Percentiles rank a stretch among this genome's conserved stretches.
phyloP scores from a whole-genome alignment of 1,140 invertebrate species.

The Brachionus rotundiformis region DNA sequence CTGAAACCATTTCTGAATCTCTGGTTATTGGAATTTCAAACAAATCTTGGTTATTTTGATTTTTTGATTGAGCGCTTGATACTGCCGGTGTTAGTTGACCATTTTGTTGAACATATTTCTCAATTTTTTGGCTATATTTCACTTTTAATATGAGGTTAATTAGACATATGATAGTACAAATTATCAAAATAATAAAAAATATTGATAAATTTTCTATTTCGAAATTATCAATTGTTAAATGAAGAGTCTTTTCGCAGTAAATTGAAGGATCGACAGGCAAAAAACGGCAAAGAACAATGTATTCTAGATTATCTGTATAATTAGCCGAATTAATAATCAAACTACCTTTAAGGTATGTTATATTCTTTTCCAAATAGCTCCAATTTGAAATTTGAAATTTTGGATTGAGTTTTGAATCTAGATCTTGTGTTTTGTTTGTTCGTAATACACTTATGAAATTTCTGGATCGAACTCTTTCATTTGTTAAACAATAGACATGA shows the following conservation, averaged over 20 bases:
- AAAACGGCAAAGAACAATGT: constrained; percentile 7
- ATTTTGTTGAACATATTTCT: background rate
- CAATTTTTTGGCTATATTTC: background rate
- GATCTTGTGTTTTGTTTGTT: background rate
- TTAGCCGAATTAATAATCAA: constrained; percentile 14
- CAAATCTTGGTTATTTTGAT: background rate
- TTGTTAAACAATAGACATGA: constrained; percentile 19
- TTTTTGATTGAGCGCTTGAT: background rate
- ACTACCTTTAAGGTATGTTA: constrained; percentile 7
- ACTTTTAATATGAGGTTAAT: background rate
- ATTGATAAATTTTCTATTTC: background rate
- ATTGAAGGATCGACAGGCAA: background rate
- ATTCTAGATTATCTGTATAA: background rate
- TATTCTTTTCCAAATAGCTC: constrained; percentile 1
- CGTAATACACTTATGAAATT: constrained; percentile 30
- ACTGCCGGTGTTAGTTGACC: background rate
- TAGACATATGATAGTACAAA: background rate
- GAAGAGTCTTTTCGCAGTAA: constrained; percentile 24
- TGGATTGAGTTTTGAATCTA: background rate
- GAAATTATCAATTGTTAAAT: background rate
- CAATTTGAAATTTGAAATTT: constrained; percentile 31
- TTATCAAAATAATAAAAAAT: background rate
- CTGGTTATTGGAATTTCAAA: background rate
- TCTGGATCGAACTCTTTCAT: constrained; percentile 26
- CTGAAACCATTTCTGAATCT: background rate